Conservation (phyloP, 23 tunicate species). For the Halocynthia aurantium region DNA sequence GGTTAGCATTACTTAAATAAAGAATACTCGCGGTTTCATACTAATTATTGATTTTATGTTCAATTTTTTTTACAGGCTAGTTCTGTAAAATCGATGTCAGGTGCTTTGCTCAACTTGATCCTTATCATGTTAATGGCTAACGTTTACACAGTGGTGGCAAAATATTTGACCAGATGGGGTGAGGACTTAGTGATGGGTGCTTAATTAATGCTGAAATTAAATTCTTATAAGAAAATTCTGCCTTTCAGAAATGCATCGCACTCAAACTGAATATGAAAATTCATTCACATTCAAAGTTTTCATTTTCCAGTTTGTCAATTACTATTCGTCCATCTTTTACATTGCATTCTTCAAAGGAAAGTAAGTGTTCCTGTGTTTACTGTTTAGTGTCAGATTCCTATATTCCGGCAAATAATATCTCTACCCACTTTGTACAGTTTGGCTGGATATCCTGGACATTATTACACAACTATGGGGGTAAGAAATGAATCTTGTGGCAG, state of each 20-base stretch:
- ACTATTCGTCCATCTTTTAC: constrained; percentile 91
- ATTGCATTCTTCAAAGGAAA: constrained; percentile 97
- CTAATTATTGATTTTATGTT: not conserved
- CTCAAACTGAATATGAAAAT: constrained; percentile 89
- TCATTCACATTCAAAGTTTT: constrained; percentile 90
- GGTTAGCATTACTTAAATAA: constrained; percentile 19
- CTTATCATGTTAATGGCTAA: constrained; percentile 88
- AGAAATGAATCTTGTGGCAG: constrained; percentile 84
- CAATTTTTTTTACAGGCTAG: constrained; percentile 32
- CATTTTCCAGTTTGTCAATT: constrained; percentile 95
- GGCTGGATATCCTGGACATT: constrained; percentile 85
- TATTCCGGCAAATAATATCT: too few species aligned
- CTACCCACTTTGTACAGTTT: constrained; percentile 8
- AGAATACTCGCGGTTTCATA: too few species aligned
- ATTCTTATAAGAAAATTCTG: not conserved
- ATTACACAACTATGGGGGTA: constrained; percentile 48
- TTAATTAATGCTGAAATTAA: not conserved
- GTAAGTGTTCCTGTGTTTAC: constrained; percentile 27
- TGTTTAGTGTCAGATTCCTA: not conserved
- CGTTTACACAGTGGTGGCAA: constrained; percentile 83
- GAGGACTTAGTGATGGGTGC: not conserved
- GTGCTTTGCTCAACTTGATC: constrained; percentile 66
- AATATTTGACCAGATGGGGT: constrained; percentile 89
- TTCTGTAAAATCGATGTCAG: constrained; percentile 49
- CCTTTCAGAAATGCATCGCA: constrained; percentile 82